Base-by-base conservation (phyloP, 2,113 vertebrate species). In the Herpetotheres cachinnans region DNA sequence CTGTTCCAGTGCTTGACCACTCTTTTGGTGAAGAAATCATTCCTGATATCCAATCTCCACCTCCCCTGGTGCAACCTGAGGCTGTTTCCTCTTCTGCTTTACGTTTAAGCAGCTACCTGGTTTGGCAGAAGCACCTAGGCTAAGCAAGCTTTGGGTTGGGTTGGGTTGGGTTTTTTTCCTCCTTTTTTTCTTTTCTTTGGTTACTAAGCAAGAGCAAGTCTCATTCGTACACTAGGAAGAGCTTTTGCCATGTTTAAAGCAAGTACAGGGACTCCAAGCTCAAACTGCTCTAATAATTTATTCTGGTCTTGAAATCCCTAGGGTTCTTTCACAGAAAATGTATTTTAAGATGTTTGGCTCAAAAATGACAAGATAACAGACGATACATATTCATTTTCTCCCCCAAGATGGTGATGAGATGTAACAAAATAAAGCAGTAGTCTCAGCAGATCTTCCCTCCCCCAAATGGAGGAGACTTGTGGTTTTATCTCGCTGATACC, bases 331-430 rank as follows among this genome's bases (percentile, higher is more conserved):
- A 61, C 78, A 93, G 91, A 87, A 97, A 97, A 94, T 73, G 46
- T 92, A 44, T 95, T 97, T 95, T 91, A 95, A 94, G 83, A 96
- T 89, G 92, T 94, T 94, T 96, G 85, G 82, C 52, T 96, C 72
- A 62, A 67, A 93, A 42, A 46, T 49, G 82, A 97, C 66, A 94
- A 93, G 96, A 90, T 95, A 98, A 96, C 70, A 95, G 92, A 95
- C 24, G 76, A 94, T 89, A 61, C 70, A 95, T 83, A 97, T 93
- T 97, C 95, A 96, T 66, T 61, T 71, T 69, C 83, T 76, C 73
- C 85, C 87, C 90, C 83, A 94, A 81, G 72, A 96, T 86, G 83
- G 92, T 74, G 90, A 80, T 70, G 95, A 91, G 94, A 94, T 78
- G 83, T 54, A 86, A 89, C 77, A 91, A 94, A 95, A 97, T 61